Conservation (phyloP, 2,113 vertebrate genomes). For the Melozone crissalis region DNA sequence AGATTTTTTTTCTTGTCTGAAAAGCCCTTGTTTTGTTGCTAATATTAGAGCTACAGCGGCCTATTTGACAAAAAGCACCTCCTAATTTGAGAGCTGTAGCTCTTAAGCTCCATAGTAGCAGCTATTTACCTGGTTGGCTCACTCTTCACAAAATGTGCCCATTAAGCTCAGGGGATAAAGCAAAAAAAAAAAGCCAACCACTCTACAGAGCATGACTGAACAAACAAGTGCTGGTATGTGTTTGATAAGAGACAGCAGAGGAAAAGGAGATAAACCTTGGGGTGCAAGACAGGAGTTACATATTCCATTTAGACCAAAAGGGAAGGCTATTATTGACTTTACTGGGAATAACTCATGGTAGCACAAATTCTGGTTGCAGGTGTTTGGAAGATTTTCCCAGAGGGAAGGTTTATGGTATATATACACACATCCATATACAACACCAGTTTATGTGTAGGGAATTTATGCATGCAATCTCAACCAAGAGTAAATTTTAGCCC, state of each 20-base stretch:
- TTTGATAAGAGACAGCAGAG: slow-evolving; percentile 26
- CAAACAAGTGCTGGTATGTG: slow-evolving; percentile 28
- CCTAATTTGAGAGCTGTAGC: slow-evolving; percentile 68
- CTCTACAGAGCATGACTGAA: slow-evolving; percentile 48
- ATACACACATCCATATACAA: not conserved
- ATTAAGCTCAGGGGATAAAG: slow-evolving; percentile 58
- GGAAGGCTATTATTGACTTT: not conserved
- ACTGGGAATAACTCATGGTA: not conserved
- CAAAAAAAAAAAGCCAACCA: not conserved
- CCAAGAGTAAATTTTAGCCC: slow-evolving; percentile 22
- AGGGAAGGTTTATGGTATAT: not conserved
- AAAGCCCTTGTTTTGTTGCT: slow-evolving; percentile 71
- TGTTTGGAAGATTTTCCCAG: not conserved
- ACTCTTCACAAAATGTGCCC: slow-evolving; percentile 68
- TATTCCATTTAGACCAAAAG: slow-evolving; percentile 6
- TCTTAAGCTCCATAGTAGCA: slow-evolving; percentile 70
- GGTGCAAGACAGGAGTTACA: not conserved
- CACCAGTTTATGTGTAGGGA: not conserved
- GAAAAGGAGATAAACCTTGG: slow-evolving; percentile 27
- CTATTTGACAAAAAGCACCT: slow-evolving; percentile 70
- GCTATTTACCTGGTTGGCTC: slow-evolving; percentile 71
- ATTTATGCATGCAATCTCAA: slow-evolving; percentile 18
- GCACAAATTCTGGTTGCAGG: not conserved
- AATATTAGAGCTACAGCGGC: slow-evolving; percentile 65
- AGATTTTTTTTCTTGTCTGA: slow-evolving; percentile 63